phyloP scores from a whole-genome alignment of 1,140 invertebrate genomes.

The Campoletis sonorensis region DNA sequence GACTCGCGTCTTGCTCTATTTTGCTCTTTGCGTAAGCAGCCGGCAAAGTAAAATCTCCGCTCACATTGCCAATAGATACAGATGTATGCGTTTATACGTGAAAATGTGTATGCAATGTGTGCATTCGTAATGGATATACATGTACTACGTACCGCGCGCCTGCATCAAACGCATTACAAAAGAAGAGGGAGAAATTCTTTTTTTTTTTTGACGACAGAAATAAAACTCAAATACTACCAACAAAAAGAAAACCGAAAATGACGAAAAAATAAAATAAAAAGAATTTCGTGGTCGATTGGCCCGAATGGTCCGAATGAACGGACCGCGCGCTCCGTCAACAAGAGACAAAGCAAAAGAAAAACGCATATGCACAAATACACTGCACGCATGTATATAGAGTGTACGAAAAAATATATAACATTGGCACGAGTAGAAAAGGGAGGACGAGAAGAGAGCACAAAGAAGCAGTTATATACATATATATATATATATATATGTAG shows the following conservation, averaged over 20 bases:
- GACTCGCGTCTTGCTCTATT: background rate
- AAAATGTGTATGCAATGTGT: too few relatives aligned
- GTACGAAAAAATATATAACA: background rate
- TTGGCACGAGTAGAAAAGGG: slow-evolving; percentile 29
- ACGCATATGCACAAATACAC: background rate
- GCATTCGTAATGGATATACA: too few relatives aligned
- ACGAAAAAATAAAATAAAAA: background rate
- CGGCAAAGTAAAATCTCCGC: background rate
- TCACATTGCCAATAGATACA: background rate
- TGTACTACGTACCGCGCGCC: background rate
- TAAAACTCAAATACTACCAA: too few relatives aligned
- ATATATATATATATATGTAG: background rate
- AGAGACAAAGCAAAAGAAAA: slow-evolving; percentile 34
- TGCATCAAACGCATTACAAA: background rate
- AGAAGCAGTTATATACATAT: slow-evolving; percentile 15
- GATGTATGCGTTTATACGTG: background rate
- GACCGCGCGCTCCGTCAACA: slow-evolving; percentile 6
- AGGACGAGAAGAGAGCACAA: slow-evolving; percentile 39
- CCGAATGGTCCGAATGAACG: slow-evolving; percentile 36
- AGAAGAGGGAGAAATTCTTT: slow-evolving; percentile 6
- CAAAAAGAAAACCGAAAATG: too few relatives aligned
- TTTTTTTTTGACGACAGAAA: background rate
- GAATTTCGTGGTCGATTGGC: slow-evolving; percentile 38
- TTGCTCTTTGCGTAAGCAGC: background rate
- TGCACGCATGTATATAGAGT: background rate